Percentiles rank a stretch among this genome's conserved stretches.
Evolutionary conservation across 2,888 invertebrate genomes (phyloP).

Genomic region (Gandaritis pyraliata): DNA sequence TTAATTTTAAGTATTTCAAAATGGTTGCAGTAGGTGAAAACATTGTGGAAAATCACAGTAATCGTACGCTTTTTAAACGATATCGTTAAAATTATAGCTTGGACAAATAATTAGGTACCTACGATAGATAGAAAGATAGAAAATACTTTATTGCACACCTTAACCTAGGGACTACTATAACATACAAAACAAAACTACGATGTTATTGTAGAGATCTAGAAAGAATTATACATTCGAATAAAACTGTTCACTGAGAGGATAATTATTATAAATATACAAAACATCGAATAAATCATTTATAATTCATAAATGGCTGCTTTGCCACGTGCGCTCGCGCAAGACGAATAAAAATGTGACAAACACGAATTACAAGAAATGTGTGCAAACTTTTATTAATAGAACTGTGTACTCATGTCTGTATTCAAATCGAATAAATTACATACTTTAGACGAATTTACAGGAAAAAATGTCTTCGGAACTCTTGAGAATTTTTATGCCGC

Average conservation of each 20-base stretch:
- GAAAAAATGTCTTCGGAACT: slow-evolving; percentile 11
- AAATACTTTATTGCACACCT: too few species aligned
- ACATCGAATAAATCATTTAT: slow-evolving; percentile 31
- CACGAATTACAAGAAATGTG: slow-evolving; percentile 59
- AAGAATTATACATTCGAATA: too few species aligned
- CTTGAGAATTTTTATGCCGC: background rate
- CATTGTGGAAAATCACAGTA: background rate
- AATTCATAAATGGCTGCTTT: slow-evolving; percentile 26
- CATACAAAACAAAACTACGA: too few species aligned
- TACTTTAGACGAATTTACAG: slow-evolving; percentile 27
- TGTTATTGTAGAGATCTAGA: too few species aligned
- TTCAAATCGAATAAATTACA: slow-evolving; percentile 16
- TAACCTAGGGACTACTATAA: too few species aligned
- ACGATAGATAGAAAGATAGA: too few species aligned
- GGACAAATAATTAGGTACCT: too few species aligned
- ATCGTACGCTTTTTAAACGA: background rate
- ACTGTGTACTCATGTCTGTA: slow-evolving; percentile 35
- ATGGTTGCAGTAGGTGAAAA: slow-evolving; percentile 4
- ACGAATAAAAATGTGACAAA: slow-evolving; percentile 60
- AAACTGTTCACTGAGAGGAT: background rate
- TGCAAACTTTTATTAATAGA: slow-evolving; percentile 54
- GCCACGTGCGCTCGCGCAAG: slow-evolving; percentile 33
- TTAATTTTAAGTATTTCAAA: slow-evolving; percentile 7
- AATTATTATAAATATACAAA: slow-evolving; percentile 16
- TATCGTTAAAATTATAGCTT: too few species aligned